Evolutionary conservation across 2,113 vertebrate genomes (phyloP).

Genomic region (Talpa occidentalis): DNA sequence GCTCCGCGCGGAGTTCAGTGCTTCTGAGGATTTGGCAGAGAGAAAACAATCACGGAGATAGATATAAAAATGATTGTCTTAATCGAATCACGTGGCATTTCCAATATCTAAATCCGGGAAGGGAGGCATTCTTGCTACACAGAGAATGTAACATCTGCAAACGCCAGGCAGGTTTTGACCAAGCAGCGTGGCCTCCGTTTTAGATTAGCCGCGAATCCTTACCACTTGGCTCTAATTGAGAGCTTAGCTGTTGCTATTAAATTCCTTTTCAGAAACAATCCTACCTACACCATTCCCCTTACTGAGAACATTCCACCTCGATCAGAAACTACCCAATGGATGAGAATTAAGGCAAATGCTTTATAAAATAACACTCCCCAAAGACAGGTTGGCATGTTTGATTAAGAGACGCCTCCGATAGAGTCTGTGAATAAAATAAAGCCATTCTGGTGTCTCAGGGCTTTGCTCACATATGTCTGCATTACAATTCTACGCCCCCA

Average conservation of each 20-base stretch:
- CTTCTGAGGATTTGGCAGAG: slow-evolving; percentile 59
- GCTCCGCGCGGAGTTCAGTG: slow-evolving; percentile 23
- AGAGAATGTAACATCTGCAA: not conserved
- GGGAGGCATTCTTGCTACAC: not conserved
- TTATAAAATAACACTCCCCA: slow-evolving; percentile 44
- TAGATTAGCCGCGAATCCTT: slow-evolving; percentile 82
- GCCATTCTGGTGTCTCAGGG: not conserved
- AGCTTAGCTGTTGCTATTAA: slow-evolving; percentile 80
- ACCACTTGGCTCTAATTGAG: slow-evolving; percentile 84
- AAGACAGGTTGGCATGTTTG: slow-evolving; percentile 45
- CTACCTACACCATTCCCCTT: slow-evolving; percentile 57
- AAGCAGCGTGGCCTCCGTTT: slow-evolving; percentile 71
- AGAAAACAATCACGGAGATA: slow-evolving; percentile 72
- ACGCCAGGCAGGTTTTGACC: slow-evolving; percentile 66
- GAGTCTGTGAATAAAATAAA: slow-evolving; percentile 40
- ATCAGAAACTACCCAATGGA: not conserved
- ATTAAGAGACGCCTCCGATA: slow-evolving; percentile 48
- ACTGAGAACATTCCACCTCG: slow-evolving; percentile 55
- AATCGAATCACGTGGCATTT: slow-evolving; percentile 71
- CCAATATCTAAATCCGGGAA: slow-evolving; percentile 56
- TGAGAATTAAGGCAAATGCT: slow-evolving; percentile 47
- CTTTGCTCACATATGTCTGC: not conserved
- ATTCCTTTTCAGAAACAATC: slow-evolving; percentile 78
- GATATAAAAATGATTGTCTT: slow-evolving; percentile 77
- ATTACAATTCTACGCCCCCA: not conserved